These are phyloP conservation scores for Megalurothrips usitatus DNA, from an alignment of 2,888 invertebrate species.

Conservation along the genomic window DNA sequence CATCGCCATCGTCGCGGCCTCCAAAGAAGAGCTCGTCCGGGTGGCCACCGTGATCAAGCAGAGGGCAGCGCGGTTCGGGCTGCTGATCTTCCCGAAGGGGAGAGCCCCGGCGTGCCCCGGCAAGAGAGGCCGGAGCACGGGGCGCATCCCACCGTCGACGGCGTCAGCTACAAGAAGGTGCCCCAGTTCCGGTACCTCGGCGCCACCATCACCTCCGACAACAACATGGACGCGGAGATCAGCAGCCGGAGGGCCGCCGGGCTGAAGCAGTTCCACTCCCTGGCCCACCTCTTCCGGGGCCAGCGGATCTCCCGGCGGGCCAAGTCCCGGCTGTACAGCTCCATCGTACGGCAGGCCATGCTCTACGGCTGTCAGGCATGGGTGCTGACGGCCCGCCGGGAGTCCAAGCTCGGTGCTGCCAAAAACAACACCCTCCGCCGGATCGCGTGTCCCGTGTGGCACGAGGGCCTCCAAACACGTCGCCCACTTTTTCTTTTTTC, in stretches of 20 bases:
- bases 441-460: not conserved
- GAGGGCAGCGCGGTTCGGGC: not conserved
- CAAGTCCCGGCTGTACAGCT: not conserved
- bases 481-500: too few species aligned
- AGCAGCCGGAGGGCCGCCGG: not conserved
- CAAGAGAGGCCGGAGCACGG: too few species aligned
- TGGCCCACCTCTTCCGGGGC: not conserved
- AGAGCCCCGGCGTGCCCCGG: not conserved
- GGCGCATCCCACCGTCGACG: too few species aligned
- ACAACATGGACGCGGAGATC: not conserved
- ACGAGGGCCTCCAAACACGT: not conserved
- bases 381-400: not conserved
- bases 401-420: not conserved
- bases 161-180: not conserved
- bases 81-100: not conserved
- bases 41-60: not conserved
- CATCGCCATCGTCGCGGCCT: not conserved
- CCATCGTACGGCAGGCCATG: not conserved
- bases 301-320: not conserved
- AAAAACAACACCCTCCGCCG: not conserved
- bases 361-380: not conserved
- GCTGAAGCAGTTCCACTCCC: not conserved
- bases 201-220: not conserved
- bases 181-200: not conserved
- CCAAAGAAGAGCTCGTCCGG: not conserved